A percentile compares a stretch with the other conserved stretches of the same genome.
phyloP scores from a whole-genome alignment of 2,113 vertebrate genomes.

The Arvicanthis niloticus region DNA sequence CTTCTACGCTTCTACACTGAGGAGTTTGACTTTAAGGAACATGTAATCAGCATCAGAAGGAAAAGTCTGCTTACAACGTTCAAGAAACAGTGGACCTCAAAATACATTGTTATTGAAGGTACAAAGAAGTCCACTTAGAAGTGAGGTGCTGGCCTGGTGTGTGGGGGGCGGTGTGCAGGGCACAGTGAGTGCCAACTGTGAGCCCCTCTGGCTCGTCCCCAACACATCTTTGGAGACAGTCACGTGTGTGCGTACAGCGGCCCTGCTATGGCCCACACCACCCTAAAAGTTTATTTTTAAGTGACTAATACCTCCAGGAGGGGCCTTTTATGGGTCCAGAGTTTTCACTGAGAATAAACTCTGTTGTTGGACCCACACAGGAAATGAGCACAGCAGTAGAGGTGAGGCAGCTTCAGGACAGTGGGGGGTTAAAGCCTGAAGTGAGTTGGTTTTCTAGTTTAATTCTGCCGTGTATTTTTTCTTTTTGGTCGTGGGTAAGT shows the following conservation, averaged over 20 bases:
- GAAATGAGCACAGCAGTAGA: background rate
- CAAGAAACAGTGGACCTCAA: conserved; percentile 98
- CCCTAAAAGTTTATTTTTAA: background rate
- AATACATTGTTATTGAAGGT: conserved; percentile 99
- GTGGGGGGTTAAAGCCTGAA: background rate
- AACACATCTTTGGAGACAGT: background rate
- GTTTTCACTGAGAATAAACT: background rate
- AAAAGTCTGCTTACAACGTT: conserved; percentile 95
- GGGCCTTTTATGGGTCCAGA: background rate
- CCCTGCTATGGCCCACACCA: background rate
- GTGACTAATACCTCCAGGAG: background rate
- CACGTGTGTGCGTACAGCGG: accelerated
- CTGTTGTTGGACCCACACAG: background rate
- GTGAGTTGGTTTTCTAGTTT: background rate
- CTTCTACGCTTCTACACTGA: conserved; percentile 97
- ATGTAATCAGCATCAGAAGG: conserved; percentile 95
- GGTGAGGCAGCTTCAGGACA: background rate
- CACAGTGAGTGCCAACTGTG: background rate
- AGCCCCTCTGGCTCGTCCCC: background rate
- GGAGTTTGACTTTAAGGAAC: conserved; percentile 97
- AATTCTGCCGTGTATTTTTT: background rate
- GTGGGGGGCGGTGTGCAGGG: background rate
- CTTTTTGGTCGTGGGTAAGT: background rate
- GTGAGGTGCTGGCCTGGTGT: background rate
- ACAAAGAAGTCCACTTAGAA: conserved; percentile 57